Evolutionary conservation across 2,797 vertebrate genomes (phyloP).

Genomic region (Nannoperca australis): DNA sequence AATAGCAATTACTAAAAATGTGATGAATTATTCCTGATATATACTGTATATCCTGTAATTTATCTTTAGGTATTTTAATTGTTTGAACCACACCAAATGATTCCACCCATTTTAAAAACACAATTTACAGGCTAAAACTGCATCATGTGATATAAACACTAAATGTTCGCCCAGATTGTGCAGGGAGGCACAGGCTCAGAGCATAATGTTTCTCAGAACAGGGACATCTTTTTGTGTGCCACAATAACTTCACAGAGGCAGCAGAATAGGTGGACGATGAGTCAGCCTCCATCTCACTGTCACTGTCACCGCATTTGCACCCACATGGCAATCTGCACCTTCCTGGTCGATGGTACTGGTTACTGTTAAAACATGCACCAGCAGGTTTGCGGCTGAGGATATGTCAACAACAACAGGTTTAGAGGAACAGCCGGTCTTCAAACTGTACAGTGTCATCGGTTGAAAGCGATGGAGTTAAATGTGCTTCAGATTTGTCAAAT

Average conservation of each 20-base stretch:
- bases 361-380: conserved; percentile 49
- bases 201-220: conserved; percentile 19
- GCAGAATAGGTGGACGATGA: conserved; percentile 53
- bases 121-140: conserved; percentile 17
- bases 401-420: conserved; percentile 46
- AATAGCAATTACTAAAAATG: background rate
- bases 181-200: background rate
- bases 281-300: conserved; percentile 50
- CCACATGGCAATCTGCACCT: conserved; percentile 43
- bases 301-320: conserved; percentile 63
- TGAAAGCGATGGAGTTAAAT: conserved; percentile 4
- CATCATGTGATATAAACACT: conserved; percentile 6
- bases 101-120: conserved; percentile 1
- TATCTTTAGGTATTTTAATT: background rate
- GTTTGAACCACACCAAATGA: background rate
- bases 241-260: conserved; percentile 34
- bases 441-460: conserved; percentile 6
- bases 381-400: conserved; percentile 38
- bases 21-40: background rate
- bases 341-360: conserved; percentile 13
- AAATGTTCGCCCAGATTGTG: conserved; percentile 2
- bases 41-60: background rate
- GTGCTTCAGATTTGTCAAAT: background rate
- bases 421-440: conserved; percentile 36
- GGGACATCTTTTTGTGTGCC: conserved; percentile 20